Evolutionary conservation across 2,797 vertebrate genomes (phyloP).

Genomic region (Cryptoprocta ferox): DNA sequence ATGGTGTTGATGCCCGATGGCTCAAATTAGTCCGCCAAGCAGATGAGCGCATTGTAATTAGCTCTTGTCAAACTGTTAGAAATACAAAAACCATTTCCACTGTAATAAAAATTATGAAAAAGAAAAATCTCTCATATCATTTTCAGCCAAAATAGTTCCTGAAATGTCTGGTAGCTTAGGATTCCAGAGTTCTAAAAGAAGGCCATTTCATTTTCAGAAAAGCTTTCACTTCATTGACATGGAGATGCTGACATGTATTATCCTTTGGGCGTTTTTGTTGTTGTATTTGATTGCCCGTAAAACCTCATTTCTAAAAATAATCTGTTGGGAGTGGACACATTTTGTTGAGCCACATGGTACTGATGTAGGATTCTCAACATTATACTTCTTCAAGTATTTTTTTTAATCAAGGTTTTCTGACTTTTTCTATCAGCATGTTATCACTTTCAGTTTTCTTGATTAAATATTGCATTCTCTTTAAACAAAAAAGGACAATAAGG

Average conservation of each 20-base stretch:
- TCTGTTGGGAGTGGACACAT: neutral
- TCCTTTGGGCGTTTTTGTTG: conserved; percentile 29
- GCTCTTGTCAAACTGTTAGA: conserved; percentile 80
- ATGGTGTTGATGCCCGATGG: conserved; percentile 76
- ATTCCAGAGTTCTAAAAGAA: conserved; percentile 79
- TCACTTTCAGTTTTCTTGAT: neutral
- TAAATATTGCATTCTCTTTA: neutral
- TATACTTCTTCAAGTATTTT: neutral
- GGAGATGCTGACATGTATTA: neutral
- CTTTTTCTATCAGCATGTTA: neutral
- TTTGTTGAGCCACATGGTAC: neutral
- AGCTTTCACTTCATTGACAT: conserved; percentile 55
- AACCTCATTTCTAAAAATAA: conserved; percentile 62
- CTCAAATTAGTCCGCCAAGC: conserved; percentile 74
- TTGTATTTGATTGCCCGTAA: conserved; percentile 46
- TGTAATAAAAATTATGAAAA: conserved; percentile 77
- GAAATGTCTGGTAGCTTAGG: conserved; percentile 75
- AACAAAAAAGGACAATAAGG: neutral
- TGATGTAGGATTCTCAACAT: neutral
- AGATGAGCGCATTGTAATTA: conserved; percentile 82
- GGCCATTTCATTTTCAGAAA: conserved; percentile 69
- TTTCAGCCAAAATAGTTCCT: conserved; percentile 77
- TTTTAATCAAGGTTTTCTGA: conserved; percentile 16
- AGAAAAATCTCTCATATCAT: conserved; percentile 69
- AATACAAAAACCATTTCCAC: conserved; percentile 78